phyloP scores from a whole-genome alignment of 2,797 vertebrate species.

The Limosa lapponica region DNA sequence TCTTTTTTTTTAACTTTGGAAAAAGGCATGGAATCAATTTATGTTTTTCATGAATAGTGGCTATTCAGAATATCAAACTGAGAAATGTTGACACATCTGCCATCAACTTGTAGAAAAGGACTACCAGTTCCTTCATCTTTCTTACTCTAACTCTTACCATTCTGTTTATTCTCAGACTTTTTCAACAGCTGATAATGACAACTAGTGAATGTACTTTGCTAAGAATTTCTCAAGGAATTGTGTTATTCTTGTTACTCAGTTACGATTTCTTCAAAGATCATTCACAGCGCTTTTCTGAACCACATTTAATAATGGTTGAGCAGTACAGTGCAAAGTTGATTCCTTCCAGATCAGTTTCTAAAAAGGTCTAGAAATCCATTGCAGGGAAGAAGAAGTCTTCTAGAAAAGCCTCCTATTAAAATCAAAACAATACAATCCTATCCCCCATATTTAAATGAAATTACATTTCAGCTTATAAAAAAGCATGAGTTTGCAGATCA shows the following conservation, averaged over 20 bases:
- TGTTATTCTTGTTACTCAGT: neutral
- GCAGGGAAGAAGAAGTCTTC: neutral
- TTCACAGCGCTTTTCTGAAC: neutral
- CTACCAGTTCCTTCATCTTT: neutral
- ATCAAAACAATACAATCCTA: neutral
- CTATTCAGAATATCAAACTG: neutral
- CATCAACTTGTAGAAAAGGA: neutral
- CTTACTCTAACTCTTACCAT: neutral
- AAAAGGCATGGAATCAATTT: neutral
- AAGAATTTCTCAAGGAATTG: neutral
- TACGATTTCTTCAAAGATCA: neutral
- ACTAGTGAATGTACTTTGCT: neutral
- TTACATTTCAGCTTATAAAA: neutral
- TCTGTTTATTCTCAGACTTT: neutral
- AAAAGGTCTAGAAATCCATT: neutral
- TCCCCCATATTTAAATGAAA: neutral
- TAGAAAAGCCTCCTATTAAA: neutral
- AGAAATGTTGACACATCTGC: neutral
- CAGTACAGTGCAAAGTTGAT: neutral
- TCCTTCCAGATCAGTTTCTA: neutral
- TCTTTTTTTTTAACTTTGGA: neutral
- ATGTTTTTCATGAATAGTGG: neutral
- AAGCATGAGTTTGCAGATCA: neutral
- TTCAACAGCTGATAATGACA: neutral
- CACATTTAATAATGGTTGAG: neutral